Evolutionary conservation across 2,888 invertebrate species (phyloP).

Genomic region (Subacronicta megacephala): DNA sequence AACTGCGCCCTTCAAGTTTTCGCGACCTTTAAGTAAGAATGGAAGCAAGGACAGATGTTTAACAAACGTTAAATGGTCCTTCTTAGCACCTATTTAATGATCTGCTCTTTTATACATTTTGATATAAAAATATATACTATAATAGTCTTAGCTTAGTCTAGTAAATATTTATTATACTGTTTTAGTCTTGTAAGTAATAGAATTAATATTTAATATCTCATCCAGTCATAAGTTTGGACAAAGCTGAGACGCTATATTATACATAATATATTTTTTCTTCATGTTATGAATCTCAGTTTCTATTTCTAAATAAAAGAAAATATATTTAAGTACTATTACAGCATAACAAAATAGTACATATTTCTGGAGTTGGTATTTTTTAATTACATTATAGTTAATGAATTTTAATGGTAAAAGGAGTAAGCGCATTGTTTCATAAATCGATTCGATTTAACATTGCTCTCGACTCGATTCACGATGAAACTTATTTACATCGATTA

Average conservation of each 20-base stretch:
- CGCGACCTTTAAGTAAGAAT: conserved; percentile 80
- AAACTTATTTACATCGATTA: conserved; percentile 32
- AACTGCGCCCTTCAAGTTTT: conserved; percentile 79
- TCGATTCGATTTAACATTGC: conserved; percentile 65
- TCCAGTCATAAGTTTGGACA: no score
- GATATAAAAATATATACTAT: not conserved
- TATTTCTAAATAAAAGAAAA: not conserved
- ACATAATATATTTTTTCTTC: no score
- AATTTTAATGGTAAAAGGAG: conserved; percentile 57
- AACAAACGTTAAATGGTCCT: conserved; percentile 60
- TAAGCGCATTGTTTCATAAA: conserved; percentile 58
- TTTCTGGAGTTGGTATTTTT: no score
- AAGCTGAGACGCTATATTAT: no score
- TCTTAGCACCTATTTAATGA: conserved; percentile 22
- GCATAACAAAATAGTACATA: no score
- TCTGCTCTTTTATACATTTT: conserved; percentile 1
- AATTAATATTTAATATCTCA: no score
- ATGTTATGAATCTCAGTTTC: not conserved
- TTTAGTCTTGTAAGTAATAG: no score
- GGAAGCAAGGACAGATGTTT: conserved; percentile 74
- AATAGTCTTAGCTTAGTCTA: no score
- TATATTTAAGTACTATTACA: no score
- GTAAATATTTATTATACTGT: no score
- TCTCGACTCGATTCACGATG: conserved; percentile 13
- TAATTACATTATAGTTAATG: no score